phyloP scores from a whole-genome alignment of 2,888 invertebrate species.

The Lasioglossum malachurum region DNA sequence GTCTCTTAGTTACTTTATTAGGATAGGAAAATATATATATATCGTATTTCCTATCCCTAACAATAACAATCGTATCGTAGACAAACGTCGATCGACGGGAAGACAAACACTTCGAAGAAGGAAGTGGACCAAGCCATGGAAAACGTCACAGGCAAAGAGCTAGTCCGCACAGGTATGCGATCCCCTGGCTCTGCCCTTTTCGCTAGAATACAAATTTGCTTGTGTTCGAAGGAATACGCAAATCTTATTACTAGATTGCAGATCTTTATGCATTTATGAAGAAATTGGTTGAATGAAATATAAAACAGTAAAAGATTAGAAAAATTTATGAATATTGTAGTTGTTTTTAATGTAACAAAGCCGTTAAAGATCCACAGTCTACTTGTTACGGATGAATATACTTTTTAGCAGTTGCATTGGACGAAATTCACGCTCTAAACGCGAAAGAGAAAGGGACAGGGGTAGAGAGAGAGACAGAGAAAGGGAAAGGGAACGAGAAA shows the following conservation, averaged over 20 bases:
- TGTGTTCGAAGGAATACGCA: background rate
- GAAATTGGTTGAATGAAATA: no score
- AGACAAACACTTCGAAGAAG: slow-evolving; percentile 85
- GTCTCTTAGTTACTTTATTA: no score
- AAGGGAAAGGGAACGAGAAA: slow-evolving; percentile 77
- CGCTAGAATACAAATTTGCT: background rate
- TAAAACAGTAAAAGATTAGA: no score
- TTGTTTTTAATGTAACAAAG: no score
- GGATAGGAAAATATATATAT: background rate
- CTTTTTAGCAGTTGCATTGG: slow-evolving; percentile 73
- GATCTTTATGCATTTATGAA: no score
- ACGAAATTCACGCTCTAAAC: slow-evolving; percentile 79
- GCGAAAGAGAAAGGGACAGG: slow-evolving; percentile 80
- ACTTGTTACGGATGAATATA: background rate
- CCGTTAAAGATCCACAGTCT: no score
- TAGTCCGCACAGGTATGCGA: slow-evolving; percentile 84
- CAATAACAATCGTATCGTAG: slow-evolving; percentile 61
- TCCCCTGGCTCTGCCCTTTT: background rate
- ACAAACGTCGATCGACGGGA: slow-evolving; percentile 78
- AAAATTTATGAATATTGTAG: no score
- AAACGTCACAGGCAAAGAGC: slow-evolving; percentile 86
- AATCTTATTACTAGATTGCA: background rate
- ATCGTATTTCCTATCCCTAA: background rate
- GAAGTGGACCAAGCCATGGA: slow-evolving; percentile 85
- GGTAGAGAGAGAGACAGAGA: slow-evolving; percentile 79